These are phyloP conservation scores for Phymatocera aterrima DNA, from an alignment of 2,888 invertebrate species.

Conservation along the genomic window DNA sequence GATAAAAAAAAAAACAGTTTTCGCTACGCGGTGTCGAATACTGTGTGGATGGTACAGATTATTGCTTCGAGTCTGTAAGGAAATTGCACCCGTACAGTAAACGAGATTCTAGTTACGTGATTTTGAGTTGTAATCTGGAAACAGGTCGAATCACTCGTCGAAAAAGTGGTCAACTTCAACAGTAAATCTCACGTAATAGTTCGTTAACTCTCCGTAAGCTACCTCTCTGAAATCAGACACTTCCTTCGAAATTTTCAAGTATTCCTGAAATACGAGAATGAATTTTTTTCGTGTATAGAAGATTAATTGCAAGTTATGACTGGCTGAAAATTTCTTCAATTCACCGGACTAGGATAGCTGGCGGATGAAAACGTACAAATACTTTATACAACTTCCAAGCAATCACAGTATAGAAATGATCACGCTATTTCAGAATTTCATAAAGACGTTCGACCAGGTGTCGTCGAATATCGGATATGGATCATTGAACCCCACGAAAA, in stretches of 20 bases:
- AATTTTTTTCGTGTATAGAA: not conserved
- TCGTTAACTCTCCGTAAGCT: slow-evolving; percentile 56
- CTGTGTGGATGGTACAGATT: slow-evolving; percentile 55
- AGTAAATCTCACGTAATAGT: slow-evolving; percentile 53
- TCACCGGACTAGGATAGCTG: slow-evolving; percentile 57
- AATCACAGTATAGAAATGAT: slow-evolving; percentile 49
- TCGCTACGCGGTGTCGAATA: slow-evolving; percentile 53
- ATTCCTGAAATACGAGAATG: not conserved
- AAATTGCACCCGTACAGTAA: not conserved
- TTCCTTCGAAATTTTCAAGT: slow-evolving; percentile 57
- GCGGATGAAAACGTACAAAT: slow-evolving; percentile 54
- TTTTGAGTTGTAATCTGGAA: not conserved
- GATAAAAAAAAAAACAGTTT: slow-evolving; percentile 49
- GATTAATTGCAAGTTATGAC: too few relatives aligned
- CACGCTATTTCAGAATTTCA: slow-evolving; percentile 47
- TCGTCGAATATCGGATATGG: slow-evolving; percentile 53
- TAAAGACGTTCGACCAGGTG: slow-evolving; percentile 54
- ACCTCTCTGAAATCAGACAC: slow-evolving; percentile 51
- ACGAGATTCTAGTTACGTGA: not conserved
- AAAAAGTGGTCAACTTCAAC: slow-evolving; percentile 53
- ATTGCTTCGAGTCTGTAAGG: not conserved
- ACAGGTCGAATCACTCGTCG: slow-evolving; percentile 54
- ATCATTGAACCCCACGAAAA: slow-evolving; percentile 48
- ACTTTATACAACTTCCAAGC: slow-evolving; percentile 54
- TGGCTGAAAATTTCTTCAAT: slow-evolving; percentile 46